Evolutionary conservation across 2,797 vertebrate species (phyloP).

Genomic region (Gymnothorax javanicus): DNA sequence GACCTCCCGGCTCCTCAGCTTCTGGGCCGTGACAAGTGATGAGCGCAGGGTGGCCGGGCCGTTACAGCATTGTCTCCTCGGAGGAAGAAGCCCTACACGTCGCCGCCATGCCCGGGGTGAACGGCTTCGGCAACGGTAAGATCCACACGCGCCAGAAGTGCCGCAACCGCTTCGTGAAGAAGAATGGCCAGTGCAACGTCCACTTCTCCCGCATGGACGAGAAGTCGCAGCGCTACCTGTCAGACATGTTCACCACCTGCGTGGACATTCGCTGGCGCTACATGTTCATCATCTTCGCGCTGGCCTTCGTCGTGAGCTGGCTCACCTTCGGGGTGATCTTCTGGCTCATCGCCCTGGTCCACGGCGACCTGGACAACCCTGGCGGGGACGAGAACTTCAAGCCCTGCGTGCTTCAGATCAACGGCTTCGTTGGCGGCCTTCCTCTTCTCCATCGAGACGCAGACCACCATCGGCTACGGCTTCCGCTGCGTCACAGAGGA

Average conservation of each 20-base stretch:
- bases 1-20: conserved; percentile 2
- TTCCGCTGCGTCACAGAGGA: conserved; percentile 94
- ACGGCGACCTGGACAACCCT: conserved; percentile 84
- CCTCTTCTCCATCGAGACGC: conserved; percentile 93
- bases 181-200: conserved; percentile 92
- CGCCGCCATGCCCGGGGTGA: conserved; percentile 87
- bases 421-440: conserved; percentile 92
- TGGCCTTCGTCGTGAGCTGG: conserved; percentile 91
- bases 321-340: conserved; percentile 86
- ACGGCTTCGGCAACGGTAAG: conserved; percentile 92
- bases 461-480: conserved; percentile 94
- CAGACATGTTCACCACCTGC: conserved; percentile 95
- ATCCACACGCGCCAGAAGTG: conserved; percentile 88
- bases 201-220: conserved; percentile 95
- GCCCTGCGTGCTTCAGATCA: conserved; percentile 89
- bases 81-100: conserved; percentile 88
- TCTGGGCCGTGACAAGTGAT: conserved; percentile 77
- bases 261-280: conserved; percentile 97
- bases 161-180: conserved; percentile 90
- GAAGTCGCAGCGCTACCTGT: conserved; percentile 91
- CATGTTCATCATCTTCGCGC: conserved; percentile 89
- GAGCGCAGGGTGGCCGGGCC: conserved; percentile 83
- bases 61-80: conserved; percentile 86
- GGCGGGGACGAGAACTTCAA: conserved; percentile 70
- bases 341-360: conserved; percentile 88